These are phyloP conservation scores for Parochlus steinenii DNA, from an alignment of 2,888 invertebrate species.

Conservation along the genomic window DNA sequence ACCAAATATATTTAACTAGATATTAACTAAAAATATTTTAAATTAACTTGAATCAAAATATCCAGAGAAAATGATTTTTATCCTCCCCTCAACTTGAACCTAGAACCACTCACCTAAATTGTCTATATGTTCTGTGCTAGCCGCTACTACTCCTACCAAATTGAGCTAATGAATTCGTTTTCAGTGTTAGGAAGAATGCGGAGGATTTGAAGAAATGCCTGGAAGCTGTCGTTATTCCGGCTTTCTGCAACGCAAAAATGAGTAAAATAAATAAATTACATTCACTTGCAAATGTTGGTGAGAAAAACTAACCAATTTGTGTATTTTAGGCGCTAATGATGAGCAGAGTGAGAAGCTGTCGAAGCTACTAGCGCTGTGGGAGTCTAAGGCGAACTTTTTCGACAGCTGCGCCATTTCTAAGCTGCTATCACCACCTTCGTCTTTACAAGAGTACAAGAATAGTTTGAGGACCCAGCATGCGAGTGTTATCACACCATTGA, in stretches of 20 bases:
- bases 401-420: constrained; percentile 66
- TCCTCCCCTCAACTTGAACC: too few relatives aligned
- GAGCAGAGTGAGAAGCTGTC: constrained; percentile 83
- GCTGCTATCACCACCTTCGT: constrained; percentile 69
- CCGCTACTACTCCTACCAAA: too few relatives aligned
- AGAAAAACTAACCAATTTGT: background rate
- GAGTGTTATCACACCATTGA: constrained; percentile 56
- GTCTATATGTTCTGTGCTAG: constrained; percentile 2
- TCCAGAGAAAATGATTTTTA: too few relatives aligned
- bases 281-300: constrained; percentile 19
- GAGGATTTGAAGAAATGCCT: constrained; percentile 84
- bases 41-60: too few relatives aligned
- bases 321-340: constrained; percentile 54
- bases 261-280: constrained; percentile 34
- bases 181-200: constrained; percentile 88
- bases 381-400: constrained; percentile 85
- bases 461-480: constrained; percentile 68
- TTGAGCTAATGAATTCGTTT: background rate
- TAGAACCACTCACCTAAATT: background rate
- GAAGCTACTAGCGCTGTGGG: constrained; percentile 90
- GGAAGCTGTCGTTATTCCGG: constrained; percentile 90
- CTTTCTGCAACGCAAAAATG: constrained; percentile 89
- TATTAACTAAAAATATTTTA: too few relatives aligned
- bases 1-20: too few relatives aligned
- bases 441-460: constrained; percentile 81